Conservation (phyloP, 2,113 vertebrate species). For the Salvator merianae region DNA sequence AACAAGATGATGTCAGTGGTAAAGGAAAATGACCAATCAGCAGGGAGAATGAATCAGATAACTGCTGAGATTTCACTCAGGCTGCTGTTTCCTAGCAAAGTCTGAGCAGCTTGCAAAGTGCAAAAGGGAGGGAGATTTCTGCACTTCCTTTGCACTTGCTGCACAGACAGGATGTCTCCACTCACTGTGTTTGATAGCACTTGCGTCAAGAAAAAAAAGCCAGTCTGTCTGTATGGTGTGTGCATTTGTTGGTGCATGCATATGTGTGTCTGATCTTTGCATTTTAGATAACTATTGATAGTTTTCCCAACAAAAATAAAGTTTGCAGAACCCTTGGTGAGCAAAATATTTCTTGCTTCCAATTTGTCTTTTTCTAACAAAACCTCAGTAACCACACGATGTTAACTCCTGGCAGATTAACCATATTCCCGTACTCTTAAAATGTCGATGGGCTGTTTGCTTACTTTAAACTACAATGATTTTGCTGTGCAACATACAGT, state of each 20-base stretch:
- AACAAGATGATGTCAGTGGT: slow-evolving; percentile 74
- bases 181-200: slow-evolving; percentile 22
- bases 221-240: neutral
- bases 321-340: neutral
- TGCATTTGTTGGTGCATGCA: neutral
- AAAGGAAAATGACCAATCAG: slow-evolving; percentile 61
- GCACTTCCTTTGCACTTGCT: slow-evolving; percentile 60
- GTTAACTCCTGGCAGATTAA: slow-evolving; percentile 30
- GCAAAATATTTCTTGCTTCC: slow-evolving; percentile 23
- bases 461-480: neutral
- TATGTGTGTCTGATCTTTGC: neutral
- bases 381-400: slow-evolving; percentile 3
- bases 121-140: neutral
- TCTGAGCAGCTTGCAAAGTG: slow-evolving; percentile 52
- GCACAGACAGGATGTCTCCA: slow-evolving; percentile 46
- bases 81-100: slow-evolving; percentile 54
- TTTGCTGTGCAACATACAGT: neutral
- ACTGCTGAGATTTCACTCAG: slow-evolving; percentile 47
- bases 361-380: slow-evolving; percentile 7
- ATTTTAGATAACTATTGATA: neutral
- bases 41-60: slow-evolving; percentile 33
- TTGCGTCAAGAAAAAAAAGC: slow-evolving; percentile 29
- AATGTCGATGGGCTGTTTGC: slow-evolving; percentile 2
- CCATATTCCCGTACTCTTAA: slow-evolving; percentile 20
- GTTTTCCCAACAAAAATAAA: neutral